Conservation (phyloP, 2,888 invertebrate genomes). For the Amaurobius ferox region DNA sequence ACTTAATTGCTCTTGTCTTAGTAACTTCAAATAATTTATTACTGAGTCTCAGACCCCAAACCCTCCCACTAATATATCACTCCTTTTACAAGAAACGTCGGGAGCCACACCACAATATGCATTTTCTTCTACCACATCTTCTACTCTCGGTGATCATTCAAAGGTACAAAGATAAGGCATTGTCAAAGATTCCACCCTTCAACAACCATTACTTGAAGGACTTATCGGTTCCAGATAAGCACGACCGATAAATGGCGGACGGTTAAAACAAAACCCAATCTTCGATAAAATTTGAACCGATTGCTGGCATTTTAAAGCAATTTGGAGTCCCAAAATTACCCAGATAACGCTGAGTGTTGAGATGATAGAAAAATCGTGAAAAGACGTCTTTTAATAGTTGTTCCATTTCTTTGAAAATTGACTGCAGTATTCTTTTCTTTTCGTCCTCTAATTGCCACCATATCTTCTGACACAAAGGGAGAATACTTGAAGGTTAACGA, state of each 20-base stretch:
- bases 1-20: too few species aligned
- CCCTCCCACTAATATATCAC: too few species aligned
- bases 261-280: neutral
- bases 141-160: neutral
- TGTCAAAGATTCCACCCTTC: neutral
- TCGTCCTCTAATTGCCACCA: neutral
- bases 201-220: neutral
- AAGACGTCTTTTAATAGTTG: constrained; percentile 7
- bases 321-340: neutral
- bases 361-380: neutral
- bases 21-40: too few species aligned
- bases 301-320: constrained; percentile 3
- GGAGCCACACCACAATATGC: too few species aligned
- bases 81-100: too few species aligned
- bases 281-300: neutral
- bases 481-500: neutral
- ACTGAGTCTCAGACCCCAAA: too few species aligned
- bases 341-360: neutral
- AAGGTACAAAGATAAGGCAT: neutral
- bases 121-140: too few species aligned
- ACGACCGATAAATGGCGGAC: neutral
- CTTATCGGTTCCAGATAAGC: constrained; percentile 6
- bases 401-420: neutral
- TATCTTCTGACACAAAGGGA: neutral
- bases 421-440: neutral